Evolutionary conservation across 2,797 vertebrate species (phyloP).

Genomic region (Tiaroga cobitis): DNA sequence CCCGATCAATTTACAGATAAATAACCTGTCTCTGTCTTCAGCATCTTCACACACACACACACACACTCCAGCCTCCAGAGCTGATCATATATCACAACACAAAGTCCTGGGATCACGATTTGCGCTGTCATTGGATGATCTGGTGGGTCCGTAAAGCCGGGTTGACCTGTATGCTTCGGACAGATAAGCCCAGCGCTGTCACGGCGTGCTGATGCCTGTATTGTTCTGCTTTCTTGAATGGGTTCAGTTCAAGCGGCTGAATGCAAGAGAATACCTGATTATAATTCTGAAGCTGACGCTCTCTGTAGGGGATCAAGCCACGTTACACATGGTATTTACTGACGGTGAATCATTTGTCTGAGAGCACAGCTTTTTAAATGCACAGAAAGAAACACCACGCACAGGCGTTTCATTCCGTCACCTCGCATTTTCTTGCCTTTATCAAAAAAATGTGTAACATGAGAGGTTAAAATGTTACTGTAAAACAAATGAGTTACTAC

Average conservation of each 20-base stretch:
- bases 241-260: conserved; percentile 42
- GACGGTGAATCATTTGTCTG: conserved; percentile 1
- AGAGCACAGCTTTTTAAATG: conserved; percentile 9
- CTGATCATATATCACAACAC: conserved; percentile 51
- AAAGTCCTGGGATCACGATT: conserved; percentile 53
- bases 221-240: conserved; percentile 61
- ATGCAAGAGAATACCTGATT: conserved; percentile 56
- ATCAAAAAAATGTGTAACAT: not conserved
- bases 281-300: conserved; percentile 47
- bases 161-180: conserved; percentile 58
- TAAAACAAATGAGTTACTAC: not conserved
- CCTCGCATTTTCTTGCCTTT: not conserved
- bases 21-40: conserved; percentile 46
- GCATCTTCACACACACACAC: no score
- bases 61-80: conserved; percentile 28
- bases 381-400: not conserved
- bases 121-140: conserved; percentile 60
- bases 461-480: not conserved
- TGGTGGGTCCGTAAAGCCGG: conserved; percentile 1
- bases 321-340: not conserved
- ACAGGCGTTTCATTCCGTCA: not conserved
- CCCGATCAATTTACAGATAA: conserved; percentile 65
- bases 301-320: conserved; percentile 15
- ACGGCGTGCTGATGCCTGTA: conserved; percentile 57
- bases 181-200: conserved; percentile 63